A percentile compares a stretch with the other conserved stretches of the same genome.
These are phyloP conservation scores for Coelopa frigida DNA, from an alignment of 1,140 invertebrate species.

Conservation along the genomic window DNA sequence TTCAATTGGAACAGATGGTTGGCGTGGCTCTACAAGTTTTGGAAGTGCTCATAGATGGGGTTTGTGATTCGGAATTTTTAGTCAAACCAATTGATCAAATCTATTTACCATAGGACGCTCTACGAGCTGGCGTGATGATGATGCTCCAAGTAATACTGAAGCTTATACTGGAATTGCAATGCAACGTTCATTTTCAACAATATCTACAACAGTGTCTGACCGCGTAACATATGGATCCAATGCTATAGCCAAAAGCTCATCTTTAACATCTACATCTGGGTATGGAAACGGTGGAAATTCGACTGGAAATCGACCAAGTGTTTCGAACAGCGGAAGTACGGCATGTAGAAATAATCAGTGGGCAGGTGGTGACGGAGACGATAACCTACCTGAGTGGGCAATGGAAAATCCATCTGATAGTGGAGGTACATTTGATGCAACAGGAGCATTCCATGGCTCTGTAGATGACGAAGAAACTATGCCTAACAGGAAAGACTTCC, in stretches of 20 bases:
- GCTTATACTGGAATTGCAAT: conserved; percentile 20
- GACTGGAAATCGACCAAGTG: neutral
- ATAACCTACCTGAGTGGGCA: conserved; percentile 69
- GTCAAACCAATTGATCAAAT: too few relatives aligned
- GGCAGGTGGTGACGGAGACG: conserved; percentile 43
- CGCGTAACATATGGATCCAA: too few relatives aligned
- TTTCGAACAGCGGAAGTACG: too few relatives aligned
- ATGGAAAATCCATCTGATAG: conserved; percentile 67
- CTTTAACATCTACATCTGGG: too few relatives aligned
- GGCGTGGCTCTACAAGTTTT: conserved; percentile 22
- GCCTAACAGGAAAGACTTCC: too few relatives aligned
- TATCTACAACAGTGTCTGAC: conserved; percentile 14
- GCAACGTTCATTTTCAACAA: conserved; percentile 30
- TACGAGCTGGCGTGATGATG: conserved; percentile 61
- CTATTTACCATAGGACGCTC: conserved; percentile 38
- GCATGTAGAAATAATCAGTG: too few relatives aligned
- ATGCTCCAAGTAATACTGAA: conserved; percentile 26
- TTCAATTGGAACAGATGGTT: conserved; percentile 23
- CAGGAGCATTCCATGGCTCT: conserved; percentile 71
- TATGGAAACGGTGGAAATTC: neutral
- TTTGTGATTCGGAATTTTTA: conserved; percentile 14
- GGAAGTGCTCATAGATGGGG: conserved; percentile 29
- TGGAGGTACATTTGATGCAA: conserved; percentile 78
- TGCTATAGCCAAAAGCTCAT: too few relatives aligned
- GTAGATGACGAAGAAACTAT: conserved; percentile 50